Base-by-base conservation (phyloP, 2,797 vertebrate genomes). In the Cryptoprocta ferox region DNA sequence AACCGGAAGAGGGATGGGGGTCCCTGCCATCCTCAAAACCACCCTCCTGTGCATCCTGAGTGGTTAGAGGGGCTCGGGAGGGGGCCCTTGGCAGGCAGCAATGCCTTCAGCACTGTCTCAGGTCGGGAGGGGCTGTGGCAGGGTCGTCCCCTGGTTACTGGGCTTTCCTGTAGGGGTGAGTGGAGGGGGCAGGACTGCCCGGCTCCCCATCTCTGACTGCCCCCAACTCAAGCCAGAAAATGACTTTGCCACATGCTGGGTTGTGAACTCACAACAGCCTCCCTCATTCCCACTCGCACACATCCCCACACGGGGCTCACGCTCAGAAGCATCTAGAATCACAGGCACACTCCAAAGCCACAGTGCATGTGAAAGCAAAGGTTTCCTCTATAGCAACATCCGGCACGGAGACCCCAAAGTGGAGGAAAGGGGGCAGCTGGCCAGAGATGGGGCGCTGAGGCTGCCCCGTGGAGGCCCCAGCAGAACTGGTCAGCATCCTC, bases 181-280 rank as follows among this genome's bases (percentile, higher is more conserved):
- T 28, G 30, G 26, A 15, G 1, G n/a, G 15, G 13, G 26, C 45
- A 35, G 84, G 39, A 32, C 35, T 42, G 32, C 70, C 53, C 9
- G 4, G 32, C 78, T 42, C 83, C 42, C 42, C 70, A 71, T n/a
- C 56, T 56, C 35, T 1, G 59, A 42, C 90, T 73, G 76, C 53
- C 83, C 93, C 92, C 73, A 86, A 18, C 48, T 79, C 63, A 39
- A 71, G 91, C 75, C 32, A 28, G 35, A 83, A 92, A 91, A 89
- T 86, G 92, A 90, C 75, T 96, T 94, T 94, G 53, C 87, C 94
- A 93, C 90, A 83, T 39, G 96, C 50, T 16, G 56, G 50, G 85
- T 61, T 56, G 82, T 88, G 82, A 83, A 70, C 83, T 78, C 82
- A 42, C 48, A 39, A 37, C 65, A 30, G 68, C 59, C 71, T 59